Evolutionary conservation across 2,888 invertebrate species (phyloP).

Genomic region (Drosophila recens): DNA sequence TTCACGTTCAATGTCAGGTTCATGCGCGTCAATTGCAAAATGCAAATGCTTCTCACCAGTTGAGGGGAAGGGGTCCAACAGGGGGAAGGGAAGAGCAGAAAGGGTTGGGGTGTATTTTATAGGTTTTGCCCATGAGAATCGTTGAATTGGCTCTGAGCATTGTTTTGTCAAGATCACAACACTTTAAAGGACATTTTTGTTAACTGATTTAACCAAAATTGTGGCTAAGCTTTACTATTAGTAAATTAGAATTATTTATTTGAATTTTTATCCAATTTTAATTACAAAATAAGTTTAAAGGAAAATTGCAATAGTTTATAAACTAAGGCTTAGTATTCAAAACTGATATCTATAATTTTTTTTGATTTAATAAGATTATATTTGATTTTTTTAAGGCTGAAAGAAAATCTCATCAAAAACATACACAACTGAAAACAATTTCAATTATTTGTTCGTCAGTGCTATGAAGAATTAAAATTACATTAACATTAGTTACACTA

Average conservation of each 20-base stretch:
- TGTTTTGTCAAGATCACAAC: neutral
- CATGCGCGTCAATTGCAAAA: conserved; percentile 62
- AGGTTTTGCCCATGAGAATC: neutral
- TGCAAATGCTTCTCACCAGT: conserved; percentile 43
- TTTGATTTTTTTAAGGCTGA: no score
- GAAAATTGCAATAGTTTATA: no score
- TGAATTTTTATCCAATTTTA: neutral
- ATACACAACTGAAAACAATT: no score
- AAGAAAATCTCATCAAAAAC: no score
- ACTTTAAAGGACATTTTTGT: neutral
- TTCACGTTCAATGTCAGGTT: conserved; percentile 81
- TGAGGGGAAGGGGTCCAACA: neutral
- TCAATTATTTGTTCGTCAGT: no score
- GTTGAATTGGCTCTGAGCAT: neutral
- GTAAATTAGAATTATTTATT: neutral
- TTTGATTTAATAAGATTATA: neutral
- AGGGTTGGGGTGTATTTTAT: neutral
- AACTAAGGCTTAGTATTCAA: no score
- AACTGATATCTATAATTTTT: no score
- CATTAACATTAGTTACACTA: no score
- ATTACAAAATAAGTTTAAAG: no score
- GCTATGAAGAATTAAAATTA: no score
- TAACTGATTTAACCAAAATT: neutral
- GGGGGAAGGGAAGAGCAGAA: neutral
- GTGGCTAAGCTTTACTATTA: neutral